A percentile compares a stretch with the other conserved stretches of the same genome.
Evolutionary conservation across 2,797 vertebrate species (phyloP).

Genomic region (Hylomyscus alleni): DNA sequence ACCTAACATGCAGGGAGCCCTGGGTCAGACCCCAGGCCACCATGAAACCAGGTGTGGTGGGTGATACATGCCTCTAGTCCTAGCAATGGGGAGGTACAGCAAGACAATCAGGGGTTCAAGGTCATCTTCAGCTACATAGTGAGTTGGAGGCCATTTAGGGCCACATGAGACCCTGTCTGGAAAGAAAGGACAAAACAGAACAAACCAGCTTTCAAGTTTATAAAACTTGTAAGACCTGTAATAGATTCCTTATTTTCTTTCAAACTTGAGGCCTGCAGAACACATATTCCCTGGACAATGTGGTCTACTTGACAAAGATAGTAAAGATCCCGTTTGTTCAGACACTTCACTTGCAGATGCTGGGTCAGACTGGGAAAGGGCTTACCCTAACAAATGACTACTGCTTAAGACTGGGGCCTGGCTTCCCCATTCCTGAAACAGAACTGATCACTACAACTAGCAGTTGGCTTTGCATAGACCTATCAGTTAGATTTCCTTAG

Average conservation of each 20-base stretch:
- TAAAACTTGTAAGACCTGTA: not conserved
- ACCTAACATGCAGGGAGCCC: not conserved
- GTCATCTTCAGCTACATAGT: not conserved
- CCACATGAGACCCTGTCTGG: not conserved
- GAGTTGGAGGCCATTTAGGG: not conserved
- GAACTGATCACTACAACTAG: not conserved
- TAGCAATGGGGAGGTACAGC: not conserved
- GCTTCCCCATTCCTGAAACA: not conserved
- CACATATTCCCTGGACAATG: not conserved
- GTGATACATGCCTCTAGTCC: no score
- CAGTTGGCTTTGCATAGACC: slow-evolving; percentile 11
- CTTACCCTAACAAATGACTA: not conserved
- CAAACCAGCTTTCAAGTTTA: not conserved
- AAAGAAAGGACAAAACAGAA: not conserved
- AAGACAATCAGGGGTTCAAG: not conserved
- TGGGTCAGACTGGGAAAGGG: not conserved
- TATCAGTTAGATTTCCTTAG: slow-evolving; percentile 54
- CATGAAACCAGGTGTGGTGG: not conserved
- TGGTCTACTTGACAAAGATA: not conserved
- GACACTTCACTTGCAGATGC: not conserved
- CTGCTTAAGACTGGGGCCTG: not conserved
- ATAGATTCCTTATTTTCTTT: slow-evolving; percentile 16
- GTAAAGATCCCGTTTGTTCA: not conserved
- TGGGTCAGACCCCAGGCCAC: not conserved
- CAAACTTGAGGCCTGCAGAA: not conserved